Conservation (phyloP, 2,888 invertebrate species). For the Neoscelio sp. region DNA sequence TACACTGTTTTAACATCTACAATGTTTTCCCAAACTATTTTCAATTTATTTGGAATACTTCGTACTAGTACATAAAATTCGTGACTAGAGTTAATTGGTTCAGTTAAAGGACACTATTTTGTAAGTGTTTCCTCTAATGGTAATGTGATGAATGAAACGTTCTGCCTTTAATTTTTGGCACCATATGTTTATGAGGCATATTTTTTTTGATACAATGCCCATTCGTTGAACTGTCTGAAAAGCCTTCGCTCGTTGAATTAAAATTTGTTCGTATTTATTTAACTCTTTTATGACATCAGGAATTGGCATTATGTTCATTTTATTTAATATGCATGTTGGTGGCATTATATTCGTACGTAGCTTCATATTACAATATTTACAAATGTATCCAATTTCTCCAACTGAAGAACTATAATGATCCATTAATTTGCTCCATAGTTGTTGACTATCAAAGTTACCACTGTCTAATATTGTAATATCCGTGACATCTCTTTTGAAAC, state of each 20-base stretch:
- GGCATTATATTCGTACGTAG: conserved; percentile 69
- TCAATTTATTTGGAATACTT: conserved; percentile 72
- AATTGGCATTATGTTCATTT: conserved; percentile 55
- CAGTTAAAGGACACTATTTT: conserved; percentile 72
- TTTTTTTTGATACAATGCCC: conserved; percentile 74
- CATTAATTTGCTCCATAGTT: conserved; percentile 34
- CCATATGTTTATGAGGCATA: conserved; percentile 68
- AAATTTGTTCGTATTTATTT: conserved; percentile 72
- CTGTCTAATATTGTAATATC: conserved; percentile 5
- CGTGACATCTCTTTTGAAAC: conserved; percentile 23
- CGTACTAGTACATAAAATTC: conserved; percentile 76
- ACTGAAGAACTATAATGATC: conserved; percentile 13
- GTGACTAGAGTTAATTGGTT: conserved; percentile 72
- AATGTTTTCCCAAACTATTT: conserved; percentile 74
- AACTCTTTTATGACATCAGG: conserved; percentile 66
- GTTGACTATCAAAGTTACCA: conserved; percentile 16
- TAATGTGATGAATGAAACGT: conserved; percentile 77
- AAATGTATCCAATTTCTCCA: conserved; percentile 39
- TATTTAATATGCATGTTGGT: conserved; percentile 72
- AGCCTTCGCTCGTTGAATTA: conserved; percentile 75
- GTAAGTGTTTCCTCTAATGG: conserved; percentile 75
- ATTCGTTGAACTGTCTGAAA: conserved; percentile 75
- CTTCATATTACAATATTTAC: conserved; percentile 57
- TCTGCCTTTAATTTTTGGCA: conserved; percentile 69
- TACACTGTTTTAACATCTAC: conserved; percentile 74